Evolutionary conservation across 2,797 vertebrate species (phyloP).

Genomic region (Aythya fuligula): DNA sequence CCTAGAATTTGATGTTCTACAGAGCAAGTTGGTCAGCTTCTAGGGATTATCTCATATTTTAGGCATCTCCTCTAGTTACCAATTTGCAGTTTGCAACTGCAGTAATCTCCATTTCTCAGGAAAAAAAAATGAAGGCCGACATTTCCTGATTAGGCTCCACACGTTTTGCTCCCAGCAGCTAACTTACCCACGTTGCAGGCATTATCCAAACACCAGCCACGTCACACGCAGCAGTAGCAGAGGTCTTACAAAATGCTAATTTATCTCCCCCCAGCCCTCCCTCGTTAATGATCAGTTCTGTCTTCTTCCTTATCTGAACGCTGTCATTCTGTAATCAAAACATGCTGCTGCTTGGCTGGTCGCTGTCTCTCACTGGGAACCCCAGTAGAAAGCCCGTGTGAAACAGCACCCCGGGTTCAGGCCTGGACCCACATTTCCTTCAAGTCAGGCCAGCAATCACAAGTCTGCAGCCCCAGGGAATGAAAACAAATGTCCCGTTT

Average conservation of each 20-base stretch:
- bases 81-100: conserved; percentile 63
- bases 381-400: not conserved
- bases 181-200: conserved; percentile 9
- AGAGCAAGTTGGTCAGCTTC: conserved; percentile 42
- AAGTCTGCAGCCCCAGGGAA: conserved; percentile 5
- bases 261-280: not conserved
- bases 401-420: not conserved
- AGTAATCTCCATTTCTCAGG: conserved; percentile 48
- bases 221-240: not conserved
- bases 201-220: not conserved
- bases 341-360: not conserved
- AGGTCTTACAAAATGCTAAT: not conserved
- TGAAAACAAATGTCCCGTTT: not conserved
- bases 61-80: conserved; percentile 62
- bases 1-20: conserved; percentile 65
- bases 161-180: not conserved
- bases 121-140: conserved; percentile 1
- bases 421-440: not conserved
- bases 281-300: conserved; percentile 44
- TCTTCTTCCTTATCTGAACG: conserved; percentile 44
- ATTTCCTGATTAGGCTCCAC: conserved; percentile 53
- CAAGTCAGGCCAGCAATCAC: not conserved
- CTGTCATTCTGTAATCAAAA: conserved; percentile 30
- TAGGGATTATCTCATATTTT: conserved; percentile 71
- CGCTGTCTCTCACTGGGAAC: not conserved